Conservation (phyloP, 2,888 invertebrate species). For the Achlya flavicornis region DNA sequence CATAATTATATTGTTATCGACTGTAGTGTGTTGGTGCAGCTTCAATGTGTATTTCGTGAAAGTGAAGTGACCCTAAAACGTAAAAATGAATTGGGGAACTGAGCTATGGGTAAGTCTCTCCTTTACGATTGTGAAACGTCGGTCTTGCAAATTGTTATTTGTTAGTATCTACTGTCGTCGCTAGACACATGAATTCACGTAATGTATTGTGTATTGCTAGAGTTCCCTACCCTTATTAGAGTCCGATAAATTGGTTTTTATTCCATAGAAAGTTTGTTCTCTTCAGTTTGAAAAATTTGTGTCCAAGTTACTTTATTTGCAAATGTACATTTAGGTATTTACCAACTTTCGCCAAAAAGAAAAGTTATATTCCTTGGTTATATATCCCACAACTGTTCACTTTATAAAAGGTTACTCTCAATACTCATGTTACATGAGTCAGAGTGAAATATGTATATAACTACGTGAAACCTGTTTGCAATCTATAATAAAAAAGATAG, state of each 20-base stretch:
- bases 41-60: constrained; percentile 79
- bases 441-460: neutral
- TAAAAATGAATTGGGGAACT: constrained; percentile 87
- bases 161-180: neutral
- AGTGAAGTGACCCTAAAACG: constrained; percentile 70
- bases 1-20: constrained; percentile 51
- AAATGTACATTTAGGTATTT: neutral
- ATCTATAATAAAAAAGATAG: neutral
- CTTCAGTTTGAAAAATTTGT: neutral
- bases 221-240: neutral
- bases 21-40: constrained; percentile 67
- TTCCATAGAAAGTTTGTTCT: neutral
- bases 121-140: constrained; percentile 28
- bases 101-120: constrained; percentile 86
- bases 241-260: neutral
- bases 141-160: neutral
- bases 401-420: neutral
- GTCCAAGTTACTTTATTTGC: neutral
- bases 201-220: neutral
- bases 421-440: neutral
- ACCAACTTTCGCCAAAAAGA: neutral
- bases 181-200: neutral
- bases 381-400: neutral
- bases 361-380: neutral
- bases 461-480: neutral